Conservation (phyloP, 35 echinoderm and acorn worm species). For the Apostichopus parvimensis region DNA sequence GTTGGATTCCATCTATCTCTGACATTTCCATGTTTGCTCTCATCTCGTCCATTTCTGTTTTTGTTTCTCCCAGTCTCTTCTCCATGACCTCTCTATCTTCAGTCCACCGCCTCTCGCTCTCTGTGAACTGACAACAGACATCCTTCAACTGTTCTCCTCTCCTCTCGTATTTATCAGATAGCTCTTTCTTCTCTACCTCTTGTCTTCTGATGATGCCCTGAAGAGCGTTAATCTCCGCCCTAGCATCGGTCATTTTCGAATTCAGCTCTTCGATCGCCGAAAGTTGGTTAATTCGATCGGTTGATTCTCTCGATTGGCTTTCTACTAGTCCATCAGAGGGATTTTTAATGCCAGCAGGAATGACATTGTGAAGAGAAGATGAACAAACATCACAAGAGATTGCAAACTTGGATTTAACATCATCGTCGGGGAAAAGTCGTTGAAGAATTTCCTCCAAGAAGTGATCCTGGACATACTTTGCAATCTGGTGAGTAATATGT, state of each 20-base stretch:
- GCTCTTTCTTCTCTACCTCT: neutral
- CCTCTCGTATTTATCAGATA: slow-evolving; percentile 21
- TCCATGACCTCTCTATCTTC: slow-evolving; percentile 12
- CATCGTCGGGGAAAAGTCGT: slow-evolving; percentile 10
- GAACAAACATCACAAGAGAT: slow-evolving; percentile 2
- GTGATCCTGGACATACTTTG: slow-evolving; percentile 41
- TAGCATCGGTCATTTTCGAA: neutral
- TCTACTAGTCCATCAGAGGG: neutral
- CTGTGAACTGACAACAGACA: slow-evolving; percentile 20
- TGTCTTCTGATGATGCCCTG: slow-evolving; percentile 19
- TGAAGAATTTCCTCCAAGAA: slow-evolving; percentile 28
- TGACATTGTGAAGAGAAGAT: neutral
- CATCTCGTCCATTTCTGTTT: slow-evolving; percentile 4
- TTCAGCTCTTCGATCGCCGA: neutral
- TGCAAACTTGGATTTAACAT: too few species aligned
- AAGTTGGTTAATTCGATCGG: neutral
- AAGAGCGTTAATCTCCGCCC: neutral
- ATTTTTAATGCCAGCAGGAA: neutral
- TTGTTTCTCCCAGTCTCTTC: neutral
- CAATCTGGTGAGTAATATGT: neutral
- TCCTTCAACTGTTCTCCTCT: slow-evolving; percentile 25
- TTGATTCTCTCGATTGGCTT: neutral
- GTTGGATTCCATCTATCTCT: neutral
- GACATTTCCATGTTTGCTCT: neutral
- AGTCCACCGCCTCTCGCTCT: slow-evolving; percentile 32